Evolutionary conservation across 2,888 invertebrate species (phyloP).

Genomic region (Oscheius sp.): DNA sequence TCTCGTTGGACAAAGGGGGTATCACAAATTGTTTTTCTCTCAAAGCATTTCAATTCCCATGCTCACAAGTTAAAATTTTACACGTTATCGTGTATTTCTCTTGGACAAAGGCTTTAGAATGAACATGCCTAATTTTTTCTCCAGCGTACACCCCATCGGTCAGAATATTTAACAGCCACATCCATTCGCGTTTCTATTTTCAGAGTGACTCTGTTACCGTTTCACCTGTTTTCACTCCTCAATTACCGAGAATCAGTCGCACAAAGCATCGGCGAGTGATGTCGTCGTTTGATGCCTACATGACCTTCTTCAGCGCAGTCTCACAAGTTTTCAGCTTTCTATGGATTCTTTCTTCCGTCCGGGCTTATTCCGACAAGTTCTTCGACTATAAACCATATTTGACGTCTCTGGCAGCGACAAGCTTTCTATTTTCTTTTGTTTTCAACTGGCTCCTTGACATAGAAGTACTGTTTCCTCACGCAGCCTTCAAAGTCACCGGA

Average conservation of each 20-base stretch:
- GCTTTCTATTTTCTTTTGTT: slow-evolving; percentile 3
- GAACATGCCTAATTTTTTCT: not conserved
- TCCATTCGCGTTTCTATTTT: slow-evolving; percentile 12
- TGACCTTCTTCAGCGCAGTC: not conserved
- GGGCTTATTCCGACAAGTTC: slow-evolving; percentile 13
- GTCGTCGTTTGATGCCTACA: slow-evolving; percentile 12
- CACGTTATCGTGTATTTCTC: no score
- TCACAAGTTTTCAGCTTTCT: slow-evolving; percentile 2
- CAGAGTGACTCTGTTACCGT: slow-evolving; percentile 4
- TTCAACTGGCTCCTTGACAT: slow-evolving; percentile 17
- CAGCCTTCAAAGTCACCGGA: not conserved
- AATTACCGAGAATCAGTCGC: slow-evolving; percentile 19
- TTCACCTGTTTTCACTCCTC: slow-evolving; percentile 16
- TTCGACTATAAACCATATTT: slow-evolving; percentile 22
- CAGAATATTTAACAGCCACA: not conserved
- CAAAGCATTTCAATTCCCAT: no score
- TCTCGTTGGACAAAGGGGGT: no score
- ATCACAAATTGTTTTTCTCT: no score
- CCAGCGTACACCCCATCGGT: no score
- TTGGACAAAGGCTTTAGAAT: no score
- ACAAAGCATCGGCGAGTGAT: not conserved
- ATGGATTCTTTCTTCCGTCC: not conserved
- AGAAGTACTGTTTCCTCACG: slow-evolving; percentile 11
- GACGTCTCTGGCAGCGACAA: not conserved
- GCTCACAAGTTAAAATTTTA: no score